Percentiles rank a stretch among this genome's conserved stretches.
phyloP scores from a whole-genome alignment of 2,888 invertebrate genomes.

The Morpho helenor region DNA sequence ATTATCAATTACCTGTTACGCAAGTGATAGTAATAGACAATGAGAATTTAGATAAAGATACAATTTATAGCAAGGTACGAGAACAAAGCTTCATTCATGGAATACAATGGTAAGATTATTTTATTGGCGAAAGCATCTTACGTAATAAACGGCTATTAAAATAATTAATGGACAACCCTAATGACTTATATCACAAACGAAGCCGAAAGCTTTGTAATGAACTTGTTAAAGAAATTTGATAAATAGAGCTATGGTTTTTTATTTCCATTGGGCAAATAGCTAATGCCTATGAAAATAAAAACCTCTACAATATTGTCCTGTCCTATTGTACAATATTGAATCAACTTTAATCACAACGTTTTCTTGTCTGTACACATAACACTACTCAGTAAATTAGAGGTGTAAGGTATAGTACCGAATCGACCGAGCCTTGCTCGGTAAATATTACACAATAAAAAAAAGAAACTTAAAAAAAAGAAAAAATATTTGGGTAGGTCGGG shows the following conservation, averaged over 20 bases:
- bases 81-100: conserved; percentile 64
- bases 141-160: conserved; percentile 65
- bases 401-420: too few relatives aligned
- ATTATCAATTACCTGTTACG: conserved; percentile 27
- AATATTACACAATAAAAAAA: too few relatives aligned
- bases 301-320: too few relatives aligned
- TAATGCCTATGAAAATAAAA: too few relatives aligned
- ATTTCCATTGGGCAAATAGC: not conserved
- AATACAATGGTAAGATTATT: conserved; percentile 68
- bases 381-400: too few relatives aligned
- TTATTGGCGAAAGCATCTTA: conserved; percentile 68
- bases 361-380: not conserved
- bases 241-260: not conserved
- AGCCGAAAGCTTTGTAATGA: conserved; percentile 32
- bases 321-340: too few relatives aligned
- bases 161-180: conserved; percentile 68
- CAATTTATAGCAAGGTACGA: conserved; percentile 29
- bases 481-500: too few relatives aligned
- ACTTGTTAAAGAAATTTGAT: conserved; percentile 10
- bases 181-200: conserved; percentile 55
- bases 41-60: conserved; percentile 29
- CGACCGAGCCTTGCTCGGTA: too few relatives aligned
- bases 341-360: conserved; percentile 2
- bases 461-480: too few relatives aligned
- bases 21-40: conserved; percentile 27